These are phyloP conservation scores for Carposina sasakii DNA, from an alignment of 1,140 invertebrate species.

Conservation along the genomic window DNA sequence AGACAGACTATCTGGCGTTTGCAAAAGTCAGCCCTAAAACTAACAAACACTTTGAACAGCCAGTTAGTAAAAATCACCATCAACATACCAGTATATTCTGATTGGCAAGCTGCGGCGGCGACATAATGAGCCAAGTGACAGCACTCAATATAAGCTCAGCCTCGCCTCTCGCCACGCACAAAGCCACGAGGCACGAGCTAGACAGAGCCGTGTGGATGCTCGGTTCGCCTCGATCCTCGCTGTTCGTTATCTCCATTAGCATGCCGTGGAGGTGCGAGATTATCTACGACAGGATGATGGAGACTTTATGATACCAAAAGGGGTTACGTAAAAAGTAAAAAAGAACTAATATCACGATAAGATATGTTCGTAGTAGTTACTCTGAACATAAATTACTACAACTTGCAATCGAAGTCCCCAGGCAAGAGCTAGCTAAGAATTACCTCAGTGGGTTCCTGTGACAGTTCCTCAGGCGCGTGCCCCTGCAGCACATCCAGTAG, in stretches of 20 bases:
- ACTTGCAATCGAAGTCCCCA: too few relatives aligned
- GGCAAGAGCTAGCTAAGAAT: background rate
- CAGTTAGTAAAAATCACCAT: too few relatives aligned
- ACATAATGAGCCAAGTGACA: constrained; percentile 91
- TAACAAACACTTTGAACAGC: too few relatives aligned
- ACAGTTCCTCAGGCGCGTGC: constrained; percentile 88
- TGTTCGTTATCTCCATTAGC: constrained; percentile 59
- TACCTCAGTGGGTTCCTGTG: constrained; percentile 71
- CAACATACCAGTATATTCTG: constrained; percentile 89
- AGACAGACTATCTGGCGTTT: too few relatives aligned
- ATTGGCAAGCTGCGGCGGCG: constrained; percentile 80
- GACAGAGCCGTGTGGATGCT: constrained; percentile 87
- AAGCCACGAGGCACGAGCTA: constrained; percentile 90
- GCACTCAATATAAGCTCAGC: constrained; percentile 93
- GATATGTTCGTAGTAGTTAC: too few relatives aligned
- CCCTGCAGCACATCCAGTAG: constrained; percentile 94
- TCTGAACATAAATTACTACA: too few relatives aligned
- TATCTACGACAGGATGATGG: too few relatives aligned
- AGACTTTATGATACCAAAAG: too few relatives aligned
- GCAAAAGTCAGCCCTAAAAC: too few relatives aligned
- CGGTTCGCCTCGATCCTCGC: constrained; percentile 77
- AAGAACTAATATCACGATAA: too few relatives aligned
- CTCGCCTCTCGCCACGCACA: constrained; percentile 93
- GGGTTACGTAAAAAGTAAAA: too few relatives aligned
- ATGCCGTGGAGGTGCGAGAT: constrained; percentile 52